Conservation (phyloP, 2,113 vertebrate species). For the Oreocharis arfaki region DNA sequence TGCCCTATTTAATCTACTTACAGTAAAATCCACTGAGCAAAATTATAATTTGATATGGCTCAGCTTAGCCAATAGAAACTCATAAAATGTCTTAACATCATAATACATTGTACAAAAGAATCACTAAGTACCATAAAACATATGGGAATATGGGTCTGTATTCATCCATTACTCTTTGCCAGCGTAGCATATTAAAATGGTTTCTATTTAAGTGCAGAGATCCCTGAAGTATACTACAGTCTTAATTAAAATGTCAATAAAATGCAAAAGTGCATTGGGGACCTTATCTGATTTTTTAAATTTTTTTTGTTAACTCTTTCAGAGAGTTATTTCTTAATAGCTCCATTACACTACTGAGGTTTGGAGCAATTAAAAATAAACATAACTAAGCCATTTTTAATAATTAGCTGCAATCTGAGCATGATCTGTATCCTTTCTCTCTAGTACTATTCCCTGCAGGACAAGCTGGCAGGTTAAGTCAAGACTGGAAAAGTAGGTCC, state of each 20-base stretch:
- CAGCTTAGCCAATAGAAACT: conserved; percentile 74
- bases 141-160: conserved; percentile 73
- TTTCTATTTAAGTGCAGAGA: conserved; percentile 75
- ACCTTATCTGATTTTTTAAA: conserved; percentile 37
- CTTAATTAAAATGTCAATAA: conserved; percentile 81
- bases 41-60: conserved; percentile 76
- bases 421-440: neutral
- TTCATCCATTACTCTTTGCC: conserved; percentile 68
- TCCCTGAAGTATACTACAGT: conserved; percentile 72
- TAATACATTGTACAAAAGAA: conserved; percentile 73
- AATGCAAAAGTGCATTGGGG: conserved; percentile 70
- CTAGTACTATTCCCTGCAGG: conserved; percentile 17
- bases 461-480: neutral
- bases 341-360: conserved; percentile 36
- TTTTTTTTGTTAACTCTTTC: conserved; percentile 56
- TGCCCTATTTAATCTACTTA: conserved; percentile 75
- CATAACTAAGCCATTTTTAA: conserved; percentile 50
- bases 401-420: conserved; percentile 20
- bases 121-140: conserved; percentile 73
- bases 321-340: conserved; percentile 51
- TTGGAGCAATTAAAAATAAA: conserved; percentile 61
- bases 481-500: conserved; percentile 34
- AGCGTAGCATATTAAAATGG: conserved; percentile 77
- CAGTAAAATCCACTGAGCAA: conserved; percentile 74
- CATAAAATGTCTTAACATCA: conserved; percentile 73